Evolutionary conservation across 1,140 invertebrate genomes (phyloP).

Genomic region (Drosophila aff.): DNA sequence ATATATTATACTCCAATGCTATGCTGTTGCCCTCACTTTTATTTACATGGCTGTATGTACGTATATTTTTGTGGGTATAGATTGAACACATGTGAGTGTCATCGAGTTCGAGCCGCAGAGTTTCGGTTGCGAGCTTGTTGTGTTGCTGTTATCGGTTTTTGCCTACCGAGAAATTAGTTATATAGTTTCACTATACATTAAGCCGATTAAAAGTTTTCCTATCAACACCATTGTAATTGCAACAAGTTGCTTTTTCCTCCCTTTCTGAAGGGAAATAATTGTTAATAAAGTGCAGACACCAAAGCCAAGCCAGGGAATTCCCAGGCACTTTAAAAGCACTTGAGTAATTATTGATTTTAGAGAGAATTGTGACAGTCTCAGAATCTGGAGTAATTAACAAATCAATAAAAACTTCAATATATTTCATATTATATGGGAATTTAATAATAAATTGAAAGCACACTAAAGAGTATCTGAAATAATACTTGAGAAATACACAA

Average conservation of each 20-base stretch:
- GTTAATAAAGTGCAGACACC: constrained; percentile 8
- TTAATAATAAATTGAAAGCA: background rate
- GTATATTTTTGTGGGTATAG: background rate
- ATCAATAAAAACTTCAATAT: background rate
- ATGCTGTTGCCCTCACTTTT: background rate
- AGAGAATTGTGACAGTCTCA: background rate
- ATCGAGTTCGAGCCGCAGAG: constrained; percentile 28
- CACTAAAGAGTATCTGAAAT: background rate
- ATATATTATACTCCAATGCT: background rate
- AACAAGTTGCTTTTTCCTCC: constrained; percentile 33
- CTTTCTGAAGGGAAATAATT: background rate
- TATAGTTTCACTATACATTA: constrained; percentile 39
- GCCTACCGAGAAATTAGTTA: constrained; percentile 45
- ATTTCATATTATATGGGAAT: no score
- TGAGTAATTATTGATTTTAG: constrained; percentile 15
- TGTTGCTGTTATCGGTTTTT: constrained; percentile 19
- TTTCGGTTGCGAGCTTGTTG: constrained; percentile 18
- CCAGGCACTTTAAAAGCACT: constrained; percentile 18
- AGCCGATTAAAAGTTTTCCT: constrained; percentile 58
- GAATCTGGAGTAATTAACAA: background rate
- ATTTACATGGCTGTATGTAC: background rate
- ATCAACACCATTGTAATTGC: constrained; percentile 41
- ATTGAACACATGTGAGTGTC: constrained; percentile 19
- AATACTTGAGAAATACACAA: background rate
- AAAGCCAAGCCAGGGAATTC: constrained; percentile 12